Base-by-base conservation (phyloP, 1,140 invertebrate genomes). In the Lepidurus packardi region DNA sequence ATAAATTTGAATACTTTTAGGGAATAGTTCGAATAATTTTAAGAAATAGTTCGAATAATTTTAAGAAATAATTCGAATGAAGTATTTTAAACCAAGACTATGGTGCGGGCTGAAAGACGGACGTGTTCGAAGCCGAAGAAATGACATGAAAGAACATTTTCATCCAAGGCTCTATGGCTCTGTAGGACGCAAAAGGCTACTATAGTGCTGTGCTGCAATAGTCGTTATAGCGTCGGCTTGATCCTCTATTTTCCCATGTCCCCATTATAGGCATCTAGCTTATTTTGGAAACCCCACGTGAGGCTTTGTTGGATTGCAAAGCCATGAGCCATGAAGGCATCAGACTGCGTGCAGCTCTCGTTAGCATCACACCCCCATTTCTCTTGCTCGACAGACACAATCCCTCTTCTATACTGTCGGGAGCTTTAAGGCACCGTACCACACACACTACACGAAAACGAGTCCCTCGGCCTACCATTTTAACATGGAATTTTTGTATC, bases 181-280 rank as follows among this genome's bases (percentile, higher is more conserved):
- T 65, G 21, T 65, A 16, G 53, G 53, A 65, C 53, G 53, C 53
- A 7, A 65, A 65, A 9, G 53, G 53, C 16, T 34, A 34, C 34
- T 34, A 13, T 65, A 65, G 16, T 65, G 53, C 53, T 65, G 53
- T 65, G 53, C 53, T 65, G 53, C 53, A 65, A 65, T 65, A 21
- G 53, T 65, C 53, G 53, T 65, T 65, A 65, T 65, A 65, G 53
- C 53, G 53, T 3, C 53, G 53, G 53, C 53, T 65, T 65, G 53
- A 65, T 65, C 53, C 53, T 65, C 53, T 65, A 65, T 65, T 65
- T 65, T 65, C 53, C 53, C 53, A 65, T 65, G 53, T 65, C 53
- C 53, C 53, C 53, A 65, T 65, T 65, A 65, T 65, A 65, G 53
- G 53, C 53, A 65, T 65, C 53, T 21, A 65, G 53, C 53, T 65